phyloP scores from a whole-genome alignment of 1,140 invertebrate genomes.

The Holcopasites calliopsidis region DNA sequence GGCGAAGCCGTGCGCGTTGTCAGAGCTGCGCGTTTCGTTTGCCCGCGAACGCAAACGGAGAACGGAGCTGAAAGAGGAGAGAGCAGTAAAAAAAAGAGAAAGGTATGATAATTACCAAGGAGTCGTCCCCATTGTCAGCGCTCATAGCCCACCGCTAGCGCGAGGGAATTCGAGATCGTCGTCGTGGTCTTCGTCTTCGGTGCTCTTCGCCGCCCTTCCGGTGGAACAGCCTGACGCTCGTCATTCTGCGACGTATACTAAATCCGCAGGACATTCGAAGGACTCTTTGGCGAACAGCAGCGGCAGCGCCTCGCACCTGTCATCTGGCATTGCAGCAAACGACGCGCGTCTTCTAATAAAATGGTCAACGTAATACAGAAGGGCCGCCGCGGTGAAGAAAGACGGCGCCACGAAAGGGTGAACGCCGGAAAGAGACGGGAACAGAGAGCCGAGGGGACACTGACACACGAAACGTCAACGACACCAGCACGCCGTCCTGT shows the following conservation, averaged over 20 bases:
- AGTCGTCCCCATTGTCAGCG: conserved; percentile 80
- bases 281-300: conserved; percentile 20
- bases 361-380: conserved; percentile 15
- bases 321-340: conserved; percentile 64
- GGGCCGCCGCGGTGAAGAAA: neutral
- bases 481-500: conserved; percentile 57
- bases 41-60: conserved; percentile 19
- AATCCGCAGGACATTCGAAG: conserved; percentile 35
- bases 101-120: conserved; percentile 77
- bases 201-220: conserved; percentile 69
- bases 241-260: conserved; percentile 56
- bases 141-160: conserved; percentile 76
- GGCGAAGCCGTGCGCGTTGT: conserved; percentile 18
- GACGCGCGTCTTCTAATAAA: neutral
- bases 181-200: conserved; percentile 66
- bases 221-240: conserved; percentile 52
- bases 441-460: conserved; percentile 59
- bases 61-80: conserved; percentile 20
- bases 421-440: conserved; percentile 10
- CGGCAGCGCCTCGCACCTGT: conserved; percentile 55
- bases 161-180: conserved; percentile 65
- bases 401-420: neutral
- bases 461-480: conserved; percentile 73
- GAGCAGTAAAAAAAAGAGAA: conserved; percentile 55
- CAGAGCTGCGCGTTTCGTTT: conserved; percentile 16